phyloP scores from a whole-genome alignment of 2,888 invertebrate genomes.

The Actias luna region DNA sequence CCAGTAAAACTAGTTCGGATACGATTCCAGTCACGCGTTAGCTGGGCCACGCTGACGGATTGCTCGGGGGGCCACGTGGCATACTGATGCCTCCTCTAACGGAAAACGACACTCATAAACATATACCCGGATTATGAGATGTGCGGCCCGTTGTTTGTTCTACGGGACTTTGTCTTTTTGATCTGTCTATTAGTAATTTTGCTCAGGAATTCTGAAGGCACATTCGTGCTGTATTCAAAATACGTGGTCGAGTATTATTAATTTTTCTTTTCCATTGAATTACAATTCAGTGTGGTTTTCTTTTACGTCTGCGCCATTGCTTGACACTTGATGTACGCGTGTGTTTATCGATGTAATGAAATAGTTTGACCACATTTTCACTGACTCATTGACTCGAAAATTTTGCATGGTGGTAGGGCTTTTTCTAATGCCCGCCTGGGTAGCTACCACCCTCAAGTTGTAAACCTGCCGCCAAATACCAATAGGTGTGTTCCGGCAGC shows the following conservation, averaged over 20 bases:
- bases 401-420: too few relatives aligned
- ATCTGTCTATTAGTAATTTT: slow-evolving; percentile 13
- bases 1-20: slow-evolving; percentile 22
- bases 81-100: slow-evolving; percentile 48
- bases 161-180: slow-evolving; percentile 11
- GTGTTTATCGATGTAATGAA: too few relatives aligned
- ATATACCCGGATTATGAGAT: slow-evolving; percentile 65
- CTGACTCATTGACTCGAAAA: too few relatives aligned
- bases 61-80: slow-evolving; percentile 46
- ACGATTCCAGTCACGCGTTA: slow-evolving; percentile 51
- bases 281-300: background rate
- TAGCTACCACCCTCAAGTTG: too few relatives aligned
- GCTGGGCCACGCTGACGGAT: slow-evolving; percentile 58
- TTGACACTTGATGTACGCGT: too few relatives aligned
- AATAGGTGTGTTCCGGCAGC: too few relatives aligned
- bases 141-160: slow-evolving; percentile 24
- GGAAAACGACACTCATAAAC: slow-evolving; percentile 64
- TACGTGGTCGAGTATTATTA: background rate
- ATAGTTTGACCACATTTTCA: too few relatives aligned
- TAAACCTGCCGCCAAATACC: too few relatives aligned
- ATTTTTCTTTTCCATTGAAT: background rate
- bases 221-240: slow-evolving; percentile 3
- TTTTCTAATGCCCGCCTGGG: too few relatives aligned
- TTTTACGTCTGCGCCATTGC: background rate
- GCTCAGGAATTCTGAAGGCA: background rate